A percentile compares a stretch with the other conserved stretches of the same genome.
These are phyloP conservation scores for Pipistrellus nathusii DNA, from an alignment of 2,797 vertebrate species.

Conservation along the genomic window DNA sequence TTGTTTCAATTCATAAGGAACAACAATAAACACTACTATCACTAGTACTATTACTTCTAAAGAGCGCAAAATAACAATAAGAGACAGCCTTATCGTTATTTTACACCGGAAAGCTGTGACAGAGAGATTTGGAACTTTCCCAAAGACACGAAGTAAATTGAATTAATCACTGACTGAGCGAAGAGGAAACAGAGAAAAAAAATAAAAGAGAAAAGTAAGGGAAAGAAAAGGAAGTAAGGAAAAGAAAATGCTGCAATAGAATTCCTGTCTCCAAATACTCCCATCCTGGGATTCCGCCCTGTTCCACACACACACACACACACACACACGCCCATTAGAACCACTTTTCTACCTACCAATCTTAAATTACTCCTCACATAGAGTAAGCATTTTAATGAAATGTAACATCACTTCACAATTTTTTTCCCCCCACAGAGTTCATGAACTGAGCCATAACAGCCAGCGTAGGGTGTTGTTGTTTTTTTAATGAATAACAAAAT, in stretches of 20 bases:
- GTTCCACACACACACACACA: no score
- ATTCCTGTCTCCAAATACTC: background rate
- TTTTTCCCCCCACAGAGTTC: background rate
- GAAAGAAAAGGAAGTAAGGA: background rate
- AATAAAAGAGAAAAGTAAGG: background rate
- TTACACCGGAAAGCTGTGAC: background rate
- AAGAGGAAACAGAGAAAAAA: background rate
- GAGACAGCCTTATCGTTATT: background rate
- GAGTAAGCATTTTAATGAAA: constrained; percentile 27
- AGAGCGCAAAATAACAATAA: background rate
- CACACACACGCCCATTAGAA: no score
- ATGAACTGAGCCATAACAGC: constrained; percentile 7
- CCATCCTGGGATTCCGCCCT: background rate
- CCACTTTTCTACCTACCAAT: constrained; percentile 16
- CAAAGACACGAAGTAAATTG: background rate
- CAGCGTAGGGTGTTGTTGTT: background rate
- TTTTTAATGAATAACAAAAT: constrained; percentile 54
- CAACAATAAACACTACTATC: background rate
- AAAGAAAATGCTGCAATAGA: background rate
- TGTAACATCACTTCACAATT: constrained; percentile 44
- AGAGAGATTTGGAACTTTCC: background rate
- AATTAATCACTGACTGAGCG: background rate
- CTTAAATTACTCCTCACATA: constrained; percentile 34
- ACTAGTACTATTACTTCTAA: background rate
- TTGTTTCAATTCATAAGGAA: background rate